Conservation (phyloP, 2,797 vertebrate genomes). For the Nothura maculosa region DNA sequence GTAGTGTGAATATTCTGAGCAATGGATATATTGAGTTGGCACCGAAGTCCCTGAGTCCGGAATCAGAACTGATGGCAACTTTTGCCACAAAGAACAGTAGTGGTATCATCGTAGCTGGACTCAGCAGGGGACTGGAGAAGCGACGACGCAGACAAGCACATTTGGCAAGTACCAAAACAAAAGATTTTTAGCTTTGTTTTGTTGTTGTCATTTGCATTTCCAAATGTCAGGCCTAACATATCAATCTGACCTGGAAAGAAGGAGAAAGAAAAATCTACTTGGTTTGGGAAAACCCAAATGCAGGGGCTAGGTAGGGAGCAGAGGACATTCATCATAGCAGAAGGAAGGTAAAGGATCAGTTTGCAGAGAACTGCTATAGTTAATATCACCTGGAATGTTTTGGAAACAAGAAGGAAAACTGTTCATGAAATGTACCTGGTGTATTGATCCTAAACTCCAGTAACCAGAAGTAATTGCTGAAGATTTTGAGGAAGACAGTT, state of each 20-base stretch:
- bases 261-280: neutral
- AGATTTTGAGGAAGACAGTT: neutral
- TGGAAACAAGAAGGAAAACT: neutral
- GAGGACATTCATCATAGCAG: neutral
- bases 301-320: neutral
- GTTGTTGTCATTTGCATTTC: neutral
- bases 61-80: conserved; percentile 88
- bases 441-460: neutral
- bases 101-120: conserved; percentile 89
- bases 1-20: conserved; percentile 85
- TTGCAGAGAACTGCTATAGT: neutral
- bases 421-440: neutral
- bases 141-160: conserved; percentile 73
- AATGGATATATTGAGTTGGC: conserved; percentile 88
- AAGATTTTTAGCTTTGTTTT: neutral
- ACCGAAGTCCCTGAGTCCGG: conserved; percentile 80
- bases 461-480: neutral
- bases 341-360: neutral
- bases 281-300: neutral
- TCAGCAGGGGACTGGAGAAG: conserved; percentile 74
- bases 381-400: neutral
- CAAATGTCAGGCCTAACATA: neutral
- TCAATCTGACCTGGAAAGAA: neutral
- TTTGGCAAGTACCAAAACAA: conserved; percentile 79
- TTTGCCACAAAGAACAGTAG: conserved; percentile 89